Base-by-base conservation (phyloP, 2,888 invertebrate genomes). In the Diachrysia chrysitis region DNA sequence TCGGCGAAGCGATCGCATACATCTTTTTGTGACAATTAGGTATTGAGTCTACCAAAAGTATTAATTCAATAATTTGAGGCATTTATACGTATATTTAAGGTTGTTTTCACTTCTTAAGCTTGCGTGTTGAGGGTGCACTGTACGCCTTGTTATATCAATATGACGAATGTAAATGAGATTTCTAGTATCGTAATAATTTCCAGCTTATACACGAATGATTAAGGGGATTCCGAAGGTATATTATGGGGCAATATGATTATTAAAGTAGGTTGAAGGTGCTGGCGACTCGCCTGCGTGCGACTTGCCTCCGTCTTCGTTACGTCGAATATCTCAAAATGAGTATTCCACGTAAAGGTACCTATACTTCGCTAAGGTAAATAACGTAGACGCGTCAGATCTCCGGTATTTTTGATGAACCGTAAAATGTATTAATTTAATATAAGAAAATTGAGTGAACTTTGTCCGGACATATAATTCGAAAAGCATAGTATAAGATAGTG, bases 1-100 rank as follows among this genome's bases (percentile, higher is more conserved):
- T 88, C 88, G 90, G 82, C 88, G 88, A 85, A 85, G 83, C 85
- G 85, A 84, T 69, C 71, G 66, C 63, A 69, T 70, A 64, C 84
- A 83, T 82, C 76, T 83, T 79, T 82, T 81, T 79, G 78, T 77
- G 76, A 82, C 83, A 83, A 89, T 89, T 90, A 91, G 89, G 80
- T 90, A 88, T 89, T 87, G 86, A 89, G 86, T 91, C 92, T 93
- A 94, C 93, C 93, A 93, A 94, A 93, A 94, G 94, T 93, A 94
- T 93, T 94, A 94, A 92, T 92, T 83, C 88, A 85, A 87, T 88
- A 86, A 89, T 88, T 86, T 83, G 87, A 88, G 82, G 87, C 85
- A 85, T 86, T 85, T 87, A 85, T 85, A 79, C 73, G 74, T 79
- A 76, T 72, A 62, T 83, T 84, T 85, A 87, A 84, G 42, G 86